Conservation (phyloP, 2,113 vertebrate species). For the Elachura formosa region DNA sequence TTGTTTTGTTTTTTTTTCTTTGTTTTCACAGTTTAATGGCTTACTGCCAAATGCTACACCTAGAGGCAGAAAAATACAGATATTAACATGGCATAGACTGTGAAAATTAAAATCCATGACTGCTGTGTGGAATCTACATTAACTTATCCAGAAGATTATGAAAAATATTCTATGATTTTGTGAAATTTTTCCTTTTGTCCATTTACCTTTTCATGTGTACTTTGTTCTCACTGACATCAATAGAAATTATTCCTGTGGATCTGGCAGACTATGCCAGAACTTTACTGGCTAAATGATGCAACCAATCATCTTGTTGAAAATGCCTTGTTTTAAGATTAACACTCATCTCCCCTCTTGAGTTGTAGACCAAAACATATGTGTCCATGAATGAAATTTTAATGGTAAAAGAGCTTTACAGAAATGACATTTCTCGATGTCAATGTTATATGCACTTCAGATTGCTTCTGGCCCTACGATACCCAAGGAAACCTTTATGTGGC, state of each 20-base stretch:
- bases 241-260: background rate
- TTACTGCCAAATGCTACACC: background rate
- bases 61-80: constrained; percentile 11
- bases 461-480: accelerated
- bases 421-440: background rate
- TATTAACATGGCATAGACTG: background rate
- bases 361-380: background rate
- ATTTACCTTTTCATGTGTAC: background rate
- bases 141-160: background rate
- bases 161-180: background rate
- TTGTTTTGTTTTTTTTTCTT: background rate
- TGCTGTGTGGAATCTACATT: background rate
- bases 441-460: background rate
- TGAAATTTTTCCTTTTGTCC: background rate
- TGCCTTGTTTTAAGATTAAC: background rate
- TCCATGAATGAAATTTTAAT: background rate
- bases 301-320: background rate
- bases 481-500: background rate
- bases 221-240: background rate
- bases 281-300: background rate
- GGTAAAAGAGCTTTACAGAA: background rate
- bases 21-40: background rate
- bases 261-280: background rate
- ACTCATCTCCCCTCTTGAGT: background rate
- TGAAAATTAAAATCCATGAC: background rate